A percentile compares a stretch with the other conserved stretches of the same genome.
Evolutionary conservation across 2,113 vertebrate genomes (phyloP).

Genomic region (Corvus cornix): DNA sequence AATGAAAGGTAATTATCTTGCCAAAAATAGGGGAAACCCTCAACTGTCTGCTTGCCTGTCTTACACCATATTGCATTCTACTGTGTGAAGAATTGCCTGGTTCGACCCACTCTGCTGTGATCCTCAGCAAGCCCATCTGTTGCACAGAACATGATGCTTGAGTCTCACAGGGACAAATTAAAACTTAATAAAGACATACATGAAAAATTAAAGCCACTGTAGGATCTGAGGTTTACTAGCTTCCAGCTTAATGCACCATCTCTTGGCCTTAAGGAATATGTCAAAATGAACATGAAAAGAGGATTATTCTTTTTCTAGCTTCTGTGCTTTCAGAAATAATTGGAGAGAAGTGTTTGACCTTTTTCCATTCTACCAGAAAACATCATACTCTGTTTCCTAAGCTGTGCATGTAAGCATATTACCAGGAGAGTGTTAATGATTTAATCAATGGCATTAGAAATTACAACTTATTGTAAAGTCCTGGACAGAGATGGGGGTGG

Average conservation of each 20-base stretch:
- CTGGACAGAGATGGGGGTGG: background rate
- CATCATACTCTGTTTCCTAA: background rate
- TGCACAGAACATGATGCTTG: background rate
- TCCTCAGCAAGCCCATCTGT: background rate
- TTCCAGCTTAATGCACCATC: background rate
- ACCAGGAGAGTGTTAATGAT: background rate
- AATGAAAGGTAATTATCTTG: background rate
- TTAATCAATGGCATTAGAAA: background rate
- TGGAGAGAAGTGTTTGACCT: background rate
- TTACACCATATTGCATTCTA: background rate
- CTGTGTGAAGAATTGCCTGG: background rate
- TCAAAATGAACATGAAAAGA: background rate
- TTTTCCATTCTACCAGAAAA: background rate
- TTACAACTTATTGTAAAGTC: background rate
- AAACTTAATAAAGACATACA: background rate
- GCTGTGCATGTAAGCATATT: background rate
- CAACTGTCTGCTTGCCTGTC: background rate
- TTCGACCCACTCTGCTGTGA: background rate
- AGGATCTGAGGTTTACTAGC: background rate
- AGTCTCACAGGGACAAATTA: background rate
- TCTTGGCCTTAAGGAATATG: background rate
- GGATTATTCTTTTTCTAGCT: background rate
- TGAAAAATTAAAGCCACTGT: background rate
- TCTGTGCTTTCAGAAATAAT: background rate
- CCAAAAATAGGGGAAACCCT: background rate